Base-by-base conservation (phyloP, 2,113 vertebrate species). In the Nannobrachium achirus region DNA sequence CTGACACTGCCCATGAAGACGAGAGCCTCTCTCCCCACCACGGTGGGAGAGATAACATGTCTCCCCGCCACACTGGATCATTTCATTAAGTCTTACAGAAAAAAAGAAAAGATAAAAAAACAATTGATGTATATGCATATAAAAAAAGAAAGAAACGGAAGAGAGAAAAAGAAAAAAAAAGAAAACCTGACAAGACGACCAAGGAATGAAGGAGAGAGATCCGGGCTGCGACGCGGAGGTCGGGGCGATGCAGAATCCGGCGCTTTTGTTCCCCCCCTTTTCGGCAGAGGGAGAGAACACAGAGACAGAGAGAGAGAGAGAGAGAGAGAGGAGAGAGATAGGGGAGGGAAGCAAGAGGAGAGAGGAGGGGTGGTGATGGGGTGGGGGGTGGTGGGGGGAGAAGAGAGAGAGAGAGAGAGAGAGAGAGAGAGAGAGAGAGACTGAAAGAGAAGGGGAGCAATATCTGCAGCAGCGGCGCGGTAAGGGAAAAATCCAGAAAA, bases 401-500 rank as follows among this genome's bases (percentile, higher is more conserved):
- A 51, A 64, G 69, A 72, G 68, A 71, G 81, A 42, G 25, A n/a
- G 16, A 13, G 44, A 56, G 39, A 13, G 39, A n/a, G 16, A 40
- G 6, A 38, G 38, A 67, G 82, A 82, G 84, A 71, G 81, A 42
- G 25, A n/a, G n/a, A n/a, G n/a, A 71, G 81, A 42, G 25, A n/a
- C 16, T 16, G 44, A 56, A 40, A 13, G 39, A n/a, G 16, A 40
- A 8, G 44, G 38, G 69, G 82, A 82, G 84, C 78, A 75, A 81
- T 82, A 88, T 87, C 90, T 90, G 91, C 93, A 89, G 89, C 90
- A 84, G 89, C 83, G 81, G 89, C 83, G 81, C 82, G 75, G 86
- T 87, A 81, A 85, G 86, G 76, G 68, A 86, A 86, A 89, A 89
- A 91, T 86, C 76, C 85, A 69, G 81, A 63, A 87, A 90, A 91